Base-by-base conservation (phyloP, 2,797 vertebrate genomes). In the Sebastiscus tertius region DNA sequence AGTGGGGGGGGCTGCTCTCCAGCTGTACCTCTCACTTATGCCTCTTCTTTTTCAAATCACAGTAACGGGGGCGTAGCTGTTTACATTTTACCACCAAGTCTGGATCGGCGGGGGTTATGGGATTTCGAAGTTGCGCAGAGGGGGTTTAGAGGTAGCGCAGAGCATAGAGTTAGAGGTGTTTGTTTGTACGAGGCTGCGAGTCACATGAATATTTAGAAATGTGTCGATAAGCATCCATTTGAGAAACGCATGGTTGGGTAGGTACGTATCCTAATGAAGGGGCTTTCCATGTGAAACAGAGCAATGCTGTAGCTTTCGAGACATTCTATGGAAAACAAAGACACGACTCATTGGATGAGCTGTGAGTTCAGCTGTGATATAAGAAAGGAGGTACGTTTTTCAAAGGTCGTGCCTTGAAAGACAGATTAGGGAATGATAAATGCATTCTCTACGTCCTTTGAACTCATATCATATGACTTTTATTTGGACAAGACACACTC, bases 201-300 rank as follows among this genome's bases (percentile, higher is more conserved):
- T 77, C 62, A 74, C 83, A 79, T 88, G 77, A 90, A 92, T 92
- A 89, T 92, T 89, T 91, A 84, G 74, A 76, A 85, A 84, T 75
- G 55, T 69, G 62, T 89, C 79, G 18, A 70, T 82, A 84, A 88
- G 87, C 88, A 87, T 75, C 82, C 82, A 74, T 78, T 88, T 81
- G 84, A 81, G 85, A 89, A 87, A 56, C 29, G 24, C 49, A 87
- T 2, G 78, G 85, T 18, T 81, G 80, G 72, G n/a, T 74, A 72
- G 29, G 14, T 82, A 68, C 36, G 58, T 65, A 39, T 88, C 56
- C 63, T 81, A 85, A 87, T 84, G 56, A 78, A 67, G 46, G 46
- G 79, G 24, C 27, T 78, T 80, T 88, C 80, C 27, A 56, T 77
- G 65, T 72, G 80, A 84, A 82, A 80, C 72, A 65, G 82, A 86